These are phyloP conservation scores for Tiaroga cobitis DNA, from an alignment of 2,797 vertebrate genomes.

Conservation along the genomic window DNA sequence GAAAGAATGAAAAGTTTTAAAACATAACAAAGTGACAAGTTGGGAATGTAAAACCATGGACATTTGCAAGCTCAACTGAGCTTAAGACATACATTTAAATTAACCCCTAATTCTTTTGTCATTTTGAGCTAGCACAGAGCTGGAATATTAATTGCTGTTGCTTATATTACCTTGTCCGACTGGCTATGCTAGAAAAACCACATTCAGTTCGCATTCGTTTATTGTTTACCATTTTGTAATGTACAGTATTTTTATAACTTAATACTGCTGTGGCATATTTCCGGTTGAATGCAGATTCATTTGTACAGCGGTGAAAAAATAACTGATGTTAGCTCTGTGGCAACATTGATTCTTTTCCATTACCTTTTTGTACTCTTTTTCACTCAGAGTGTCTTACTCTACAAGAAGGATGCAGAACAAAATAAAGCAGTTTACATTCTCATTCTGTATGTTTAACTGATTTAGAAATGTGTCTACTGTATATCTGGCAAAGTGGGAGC, in stretches of 20 bases:
- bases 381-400: conserved; percentile 18
- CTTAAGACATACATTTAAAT: conserved; percentile 60
- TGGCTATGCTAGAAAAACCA: conserved; percentile 47
- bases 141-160: conserved; percentile 59
- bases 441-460: conserved; percentile 21
- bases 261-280: conserved; percentile 46
- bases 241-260: conserved; percentile 39
- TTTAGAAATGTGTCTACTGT: conserved; percentile 26
- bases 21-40: conserved; percentile 56
- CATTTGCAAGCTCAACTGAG: conserved; percentile 47
- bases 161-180: conserved; percentile 51
- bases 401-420: conserved; percentile 36
- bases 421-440: conserved; percentile 38
- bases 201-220: conserved; percentile 61
- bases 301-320: conserved; percentile 41
- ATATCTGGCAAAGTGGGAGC: conserved; percentile 7
- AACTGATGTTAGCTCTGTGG: conserved; percentile 44
- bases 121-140: conserved; percentile 49
- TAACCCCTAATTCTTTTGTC: conserved; percentile 55
- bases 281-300: conserved; percentile 54
- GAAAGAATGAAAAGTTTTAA: conserved; percentile 62
- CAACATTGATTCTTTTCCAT: conserved; percentile 45
- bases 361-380: conserved; percentile 34
- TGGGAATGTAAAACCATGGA: conserved; percentile 53
- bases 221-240: conserved; percentile 47